Conservation (phyloP, 2,113 vertebrate species). For the Bostrychus sinensis region DNA sequence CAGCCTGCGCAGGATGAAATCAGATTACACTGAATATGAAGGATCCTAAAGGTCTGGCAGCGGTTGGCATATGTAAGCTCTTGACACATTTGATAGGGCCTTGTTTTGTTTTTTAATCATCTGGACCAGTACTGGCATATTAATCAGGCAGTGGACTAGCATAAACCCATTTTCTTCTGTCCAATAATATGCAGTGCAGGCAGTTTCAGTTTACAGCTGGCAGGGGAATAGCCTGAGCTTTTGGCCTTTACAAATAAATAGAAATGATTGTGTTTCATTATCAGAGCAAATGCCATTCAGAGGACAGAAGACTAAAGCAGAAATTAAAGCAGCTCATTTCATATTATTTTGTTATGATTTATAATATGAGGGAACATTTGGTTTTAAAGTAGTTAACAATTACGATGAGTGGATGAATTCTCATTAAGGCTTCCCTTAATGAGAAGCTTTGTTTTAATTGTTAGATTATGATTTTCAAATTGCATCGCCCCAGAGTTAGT, state of each 20-base stretch:
- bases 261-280: conserved; percentile 4
- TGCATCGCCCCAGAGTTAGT: too few species aligned
- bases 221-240: not conserved
- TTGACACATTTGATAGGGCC: conserved; percentile 11
- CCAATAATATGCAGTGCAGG: conserved; percentile 12
- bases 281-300: conserved; percentile 1
- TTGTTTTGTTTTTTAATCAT: conserved; percentile 28
- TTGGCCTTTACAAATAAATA: conserved; percentile 28
- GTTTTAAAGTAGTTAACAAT: too few species aligned
- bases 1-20: conserved; percentile 18
- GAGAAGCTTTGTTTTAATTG: too few species aligned
- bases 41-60: conserved; percentile 26
- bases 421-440: too few species aligned
- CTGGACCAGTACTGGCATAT: conserved; percentile 27
- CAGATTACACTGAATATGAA: conserved; percentile 43
- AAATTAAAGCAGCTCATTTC: too few species aligned
- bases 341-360: too few species aligned
- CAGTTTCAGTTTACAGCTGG: conserved; percentile 34
- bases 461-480: too few species aligned
- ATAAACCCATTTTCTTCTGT: conserved; percentile 31
- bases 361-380: too few species aligned
- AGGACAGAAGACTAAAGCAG: not conserved
- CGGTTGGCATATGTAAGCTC: conserved; percentile 23
- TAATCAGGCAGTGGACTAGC: conserved; percentile 26
- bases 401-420: too few species aligned